phyloP scores from a whole-genome alignment of 2,797 vertebrate species.

The Paratrypauchen microcephalus region DNA sequence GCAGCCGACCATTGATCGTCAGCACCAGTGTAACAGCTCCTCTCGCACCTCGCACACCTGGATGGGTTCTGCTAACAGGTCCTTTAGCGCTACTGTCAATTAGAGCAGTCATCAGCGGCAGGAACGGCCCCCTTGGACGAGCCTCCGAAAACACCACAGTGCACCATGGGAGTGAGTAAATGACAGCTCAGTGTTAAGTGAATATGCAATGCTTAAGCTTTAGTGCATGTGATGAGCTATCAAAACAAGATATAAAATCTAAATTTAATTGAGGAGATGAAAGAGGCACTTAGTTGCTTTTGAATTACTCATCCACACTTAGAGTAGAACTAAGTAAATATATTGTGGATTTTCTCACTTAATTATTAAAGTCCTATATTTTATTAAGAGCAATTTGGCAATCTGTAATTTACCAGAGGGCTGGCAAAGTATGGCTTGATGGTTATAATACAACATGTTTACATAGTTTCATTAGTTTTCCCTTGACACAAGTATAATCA shows the following conservation, averaged over 20 bases:
- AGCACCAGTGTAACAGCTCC: conserved; percentile 67
- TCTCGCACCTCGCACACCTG: conserved; percentile 62
- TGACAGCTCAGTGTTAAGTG: conserved; percentile 44
- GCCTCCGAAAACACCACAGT: conserved; percentile 20
- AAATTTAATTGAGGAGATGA: conserved; percentile 78
- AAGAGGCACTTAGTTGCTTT: conserved; percentile 76
- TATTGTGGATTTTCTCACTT: conserved; percentile 35
- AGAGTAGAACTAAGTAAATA: conserved; percentile 36
- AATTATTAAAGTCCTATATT: conserved; percentile 10
- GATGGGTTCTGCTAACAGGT: conserved; percentile 43
- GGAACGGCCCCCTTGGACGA: conserved; percentile 31
- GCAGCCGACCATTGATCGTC: conserved; percentile 73
- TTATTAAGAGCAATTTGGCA: background rate
- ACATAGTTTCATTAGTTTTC: background rate
- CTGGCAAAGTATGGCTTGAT: background rate
- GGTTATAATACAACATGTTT: background rate
- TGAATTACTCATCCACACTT: conserved; percentile 55
- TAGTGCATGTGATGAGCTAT: conserved; percentile 57
- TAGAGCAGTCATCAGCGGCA: conserved; percentile 41
- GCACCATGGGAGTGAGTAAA: conserved; percentile 58
- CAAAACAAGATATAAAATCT: conserved; percentile 75
- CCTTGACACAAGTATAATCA: no score
- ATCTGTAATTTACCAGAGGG: background rate
- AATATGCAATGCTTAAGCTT: conserved; percentile 61
- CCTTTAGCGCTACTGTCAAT: conserved; percentile 43